A percentile compares a stretch with the other conserved stretches of the same genome.
Evolutionary conservation across 2,113 vertebrate genomes (phyloP).

Genomic region (Pagrus major): DNA sequence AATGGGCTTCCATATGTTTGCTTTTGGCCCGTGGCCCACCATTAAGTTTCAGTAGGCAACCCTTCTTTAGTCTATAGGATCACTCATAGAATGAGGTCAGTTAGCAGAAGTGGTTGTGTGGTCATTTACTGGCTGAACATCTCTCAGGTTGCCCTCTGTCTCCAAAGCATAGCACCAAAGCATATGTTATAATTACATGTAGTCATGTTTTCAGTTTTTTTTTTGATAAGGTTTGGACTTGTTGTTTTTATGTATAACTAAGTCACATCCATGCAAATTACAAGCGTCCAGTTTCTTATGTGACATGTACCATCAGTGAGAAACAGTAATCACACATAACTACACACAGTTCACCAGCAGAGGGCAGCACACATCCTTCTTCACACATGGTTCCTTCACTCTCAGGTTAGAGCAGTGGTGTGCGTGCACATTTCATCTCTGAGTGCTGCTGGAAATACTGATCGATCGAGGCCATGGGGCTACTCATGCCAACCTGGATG

Average conservation of each 20-base stretch:
- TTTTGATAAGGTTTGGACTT: background rate
- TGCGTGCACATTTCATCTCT: conserved; percentile 34
- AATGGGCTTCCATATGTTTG: too few relatives aligned
- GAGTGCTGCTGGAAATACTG: background rate
- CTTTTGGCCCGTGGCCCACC: too few relatives aligned
- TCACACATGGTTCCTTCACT: background rate
- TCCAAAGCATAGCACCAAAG: background rate
- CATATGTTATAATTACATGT: background rate
- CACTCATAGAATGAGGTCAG: too few relatives aligned
- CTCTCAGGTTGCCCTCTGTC: background rate
- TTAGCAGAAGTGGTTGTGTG: background rate
- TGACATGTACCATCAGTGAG: background rate
- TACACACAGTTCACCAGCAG: conserved; percentile 11
- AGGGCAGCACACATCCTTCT: conserved; percentile 13
- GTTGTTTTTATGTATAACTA: background rate
- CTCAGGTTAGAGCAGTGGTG: conserved; percentile 1
- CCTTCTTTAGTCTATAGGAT: too few relatives aligned
- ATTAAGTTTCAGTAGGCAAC: too few relatives aligned
- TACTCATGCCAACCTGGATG: conserved; percentile 17
- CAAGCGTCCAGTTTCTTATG: background rate
- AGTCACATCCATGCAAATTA: background rate
- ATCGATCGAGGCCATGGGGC: conserved; percentile 1
- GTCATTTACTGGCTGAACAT: background rate
- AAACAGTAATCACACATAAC: background rate
- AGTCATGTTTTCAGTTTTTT: background rate